Base-by-base conservation (phyloP, 2,797 vertebrate genomes). In the Sebastes jordani region DNA sequence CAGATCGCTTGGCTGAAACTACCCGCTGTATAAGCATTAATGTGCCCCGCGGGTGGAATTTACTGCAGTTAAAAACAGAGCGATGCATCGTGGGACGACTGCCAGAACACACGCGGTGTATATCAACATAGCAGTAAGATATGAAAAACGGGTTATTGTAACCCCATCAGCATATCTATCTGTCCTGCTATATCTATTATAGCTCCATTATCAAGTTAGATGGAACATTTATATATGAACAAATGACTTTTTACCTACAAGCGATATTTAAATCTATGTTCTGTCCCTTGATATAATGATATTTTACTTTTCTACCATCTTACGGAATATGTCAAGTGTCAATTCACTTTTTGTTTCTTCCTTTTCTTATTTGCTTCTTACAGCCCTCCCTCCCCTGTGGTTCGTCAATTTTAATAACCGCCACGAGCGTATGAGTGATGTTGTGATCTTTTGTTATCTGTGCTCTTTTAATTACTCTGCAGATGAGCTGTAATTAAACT, bases 41-140 rank as follows among this genome's bases (percentile, higher is more conserved):
- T 82, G 84, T 64, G 86, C 78, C 88, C 78, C 74, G 3, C 38
- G 71, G 88, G 86, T 73, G 10, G 76, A 78, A 80, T 90, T 79
- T 78, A 71, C 82, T 58, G 78, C 78, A 67, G 78, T 86, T 88
- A 69, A 87, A 88, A 90, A 84, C 64, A 78, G 71, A 89, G 36
- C 32, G 23, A 61, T 68, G 86, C 81, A 71, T 87, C 27, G 36
- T n/a, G 80, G 83, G 80, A 83, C 59, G 25, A 69, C 34, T 49
- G 82, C 68, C 54, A 63, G 73, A 52, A 23, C 67, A 71, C 84
- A 86, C 16, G 69, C 8, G 7, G 77, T 6, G 18, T 69, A 34
- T 56, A 68, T 76, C 67, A 68, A 71, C 71, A 29, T 42, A 63
- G 60, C 62, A 56, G 71, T 1, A 1, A 55, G 74, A 76, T 52